phyloP scores from a whole-genome alignment of 2,113 vertebrate genomes.

The Motacilla alba region DNA sequence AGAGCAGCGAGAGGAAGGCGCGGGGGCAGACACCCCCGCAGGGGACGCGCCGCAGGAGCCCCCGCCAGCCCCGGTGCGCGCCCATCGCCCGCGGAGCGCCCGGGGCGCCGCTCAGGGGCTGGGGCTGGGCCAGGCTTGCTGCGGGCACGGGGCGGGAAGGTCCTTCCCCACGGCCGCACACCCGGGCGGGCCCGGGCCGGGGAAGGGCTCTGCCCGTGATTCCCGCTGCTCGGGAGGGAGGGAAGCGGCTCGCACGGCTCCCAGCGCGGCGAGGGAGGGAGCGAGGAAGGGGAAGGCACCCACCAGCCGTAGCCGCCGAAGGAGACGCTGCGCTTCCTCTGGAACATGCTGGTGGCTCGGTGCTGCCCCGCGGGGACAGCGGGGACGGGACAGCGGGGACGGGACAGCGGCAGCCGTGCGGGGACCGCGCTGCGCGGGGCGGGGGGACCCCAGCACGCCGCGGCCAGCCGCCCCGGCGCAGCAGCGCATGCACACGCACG shows the following conservation, averaged over 20 bases:
- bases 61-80: neutral
- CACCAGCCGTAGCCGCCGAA: slow-evolving; percentile 96
- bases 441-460: neutral
- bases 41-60: accelerated
- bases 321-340: slow-evolving; percentile 90
- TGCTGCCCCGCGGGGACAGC: neutral
- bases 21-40: accelerated
- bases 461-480: neutral
- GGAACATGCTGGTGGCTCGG: slow-evolving; percentile 76
- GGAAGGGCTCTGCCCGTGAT: neutral
- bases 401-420: accelerated
- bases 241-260: accelerated
- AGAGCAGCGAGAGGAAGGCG: accelerated
- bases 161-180: accelerated
- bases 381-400: accelerated
- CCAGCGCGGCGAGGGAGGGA: accelerated
- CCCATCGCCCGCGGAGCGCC: accelerated
- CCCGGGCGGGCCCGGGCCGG: accelerated
- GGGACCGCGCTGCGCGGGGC: neutral
- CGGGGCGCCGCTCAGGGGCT: accelerated
- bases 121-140: neutral
- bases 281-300: slow-evolving; percentile 41
- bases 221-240: neutral
- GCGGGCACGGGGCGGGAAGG: accelerated
- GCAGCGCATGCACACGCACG: neutral